Percentiles rank a stretch among this genome's conserved stretches.
These are phyloP conservation scores for Coendou prehensilis DNA, from an alignment of 2,797 vertebrate genomes.

Conservation along the genomic window DNA sequence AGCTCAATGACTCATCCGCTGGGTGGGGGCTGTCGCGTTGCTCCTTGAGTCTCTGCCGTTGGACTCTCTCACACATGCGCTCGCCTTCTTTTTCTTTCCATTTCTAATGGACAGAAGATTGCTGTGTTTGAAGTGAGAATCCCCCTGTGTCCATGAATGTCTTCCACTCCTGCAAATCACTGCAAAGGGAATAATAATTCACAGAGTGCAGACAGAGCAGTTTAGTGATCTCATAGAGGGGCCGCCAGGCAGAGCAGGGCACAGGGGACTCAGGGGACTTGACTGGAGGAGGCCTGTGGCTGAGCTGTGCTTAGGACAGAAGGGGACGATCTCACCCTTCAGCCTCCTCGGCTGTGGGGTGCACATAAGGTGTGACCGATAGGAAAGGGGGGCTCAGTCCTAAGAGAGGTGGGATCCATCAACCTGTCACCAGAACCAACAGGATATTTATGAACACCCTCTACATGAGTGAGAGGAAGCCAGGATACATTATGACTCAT, in stretches of 20 bases:
- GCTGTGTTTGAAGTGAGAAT: constrained; percentile 80
- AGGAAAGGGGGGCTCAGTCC: neutral
- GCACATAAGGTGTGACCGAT: neutral
- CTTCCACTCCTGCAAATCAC: constrained; percentile 75
- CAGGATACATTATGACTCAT: neutral
- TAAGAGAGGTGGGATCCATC: constrained; percentile 43
- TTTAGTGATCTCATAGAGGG: constrained; percentile 72
- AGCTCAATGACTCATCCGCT: constrained; percentile 83
- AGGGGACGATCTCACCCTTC: fast-evolving
- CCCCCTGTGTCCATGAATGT: constrained; percentile 65
- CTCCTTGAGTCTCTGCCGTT: constrained; percentile 63
- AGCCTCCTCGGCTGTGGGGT: neutral
- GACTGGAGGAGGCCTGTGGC: neutral
- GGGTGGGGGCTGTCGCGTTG: constrained; percentile 62
- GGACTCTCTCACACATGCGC: neutral
- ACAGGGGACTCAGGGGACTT: neutral
- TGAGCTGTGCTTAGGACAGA: neutral
- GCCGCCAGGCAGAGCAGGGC: neutral
- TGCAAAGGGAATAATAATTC: constrained; percentile 74
- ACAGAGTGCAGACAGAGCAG: constrained; percentile 70
- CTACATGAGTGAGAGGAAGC: neutral
- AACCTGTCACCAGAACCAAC: constrained; percentile 63
- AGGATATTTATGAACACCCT: constrained; percentile 39
- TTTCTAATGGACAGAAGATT: constrained; percentile 82
- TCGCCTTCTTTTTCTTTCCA: constrained; percentile 65